Evolutionary conservation across 2,888 invertebrate genomes (phyloP).

Genomic region (Meteorus cinctellus): DNA sequence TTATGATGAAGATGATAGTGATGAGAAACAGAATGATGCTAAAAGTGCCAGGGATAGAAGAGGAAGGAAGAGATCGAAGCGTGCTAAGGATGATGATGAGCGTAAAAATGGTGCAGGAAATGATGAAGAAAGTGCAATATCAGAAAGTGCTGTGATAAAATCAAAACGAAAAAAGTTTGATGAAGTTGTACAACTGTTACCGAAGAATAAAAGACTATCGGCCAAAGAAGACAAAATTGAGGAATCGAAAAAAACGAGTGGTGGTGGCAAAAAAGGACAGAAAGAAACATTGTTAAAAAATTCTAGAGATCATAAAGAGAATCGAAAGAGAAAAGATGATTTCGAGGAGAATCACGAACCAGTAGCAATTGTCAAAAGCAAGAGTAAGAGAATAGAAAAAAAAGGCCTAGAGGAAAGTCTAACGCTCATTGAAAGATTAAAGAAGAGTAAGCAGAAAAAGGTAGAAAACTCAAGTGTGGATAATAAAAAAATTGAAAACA

Average conservation of each 20-base stretch:
- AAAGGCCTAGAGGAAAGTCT: slow-evolving; percentile 56
- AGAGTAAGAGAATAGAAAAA: slow-evolving; percentile 65
- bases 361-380: slow-evolving; percentile 59
- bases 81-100: slow-evolving; percentile 55
- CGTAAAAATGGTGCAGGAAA: slow-evolving; percentile 55
- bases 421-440: slow-evolving; percentile 54
- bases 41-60: slow-evolving; percentile 54
- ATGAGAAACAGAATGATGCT: slow-evolving; percentile 34
- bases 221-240: slow-evolving; percentile 62
- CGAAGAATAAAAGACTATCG: slow-evolving; percentile 66
- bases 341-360: slow-evolving; percentile 67
- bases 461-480: slow-evolving; percentile 46
- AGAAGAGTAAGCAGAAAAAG: slow-evolving; percentile 60
- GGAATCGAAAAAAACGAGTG: slow-evolving; percentile 57
- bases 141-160: slow-evolving; percentile 66
- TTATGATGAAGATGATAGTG: slow-evolving; percentile 44
- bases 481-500: slow-evolving; percentile 55
- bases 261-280: slow-evolving; percentile 46
- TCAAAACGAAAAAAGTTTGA: slow-evolving; percentile 66
- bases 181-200: slow-evolving; percentile 62
- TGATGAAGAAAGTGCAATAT: slow-evolving; percentile 66
- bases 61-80: slow-evolving; percentile 65
- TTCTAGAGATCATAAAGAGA: slow-evolving; percentile 62
- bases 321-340: slow-evolving; percentile 64
- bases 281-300: slow-evolving; percentile 57